Base-by-base conservation (phyloP, 1,140 invertebrate genomes). In the Vollenhovia emeryi region DNA sequence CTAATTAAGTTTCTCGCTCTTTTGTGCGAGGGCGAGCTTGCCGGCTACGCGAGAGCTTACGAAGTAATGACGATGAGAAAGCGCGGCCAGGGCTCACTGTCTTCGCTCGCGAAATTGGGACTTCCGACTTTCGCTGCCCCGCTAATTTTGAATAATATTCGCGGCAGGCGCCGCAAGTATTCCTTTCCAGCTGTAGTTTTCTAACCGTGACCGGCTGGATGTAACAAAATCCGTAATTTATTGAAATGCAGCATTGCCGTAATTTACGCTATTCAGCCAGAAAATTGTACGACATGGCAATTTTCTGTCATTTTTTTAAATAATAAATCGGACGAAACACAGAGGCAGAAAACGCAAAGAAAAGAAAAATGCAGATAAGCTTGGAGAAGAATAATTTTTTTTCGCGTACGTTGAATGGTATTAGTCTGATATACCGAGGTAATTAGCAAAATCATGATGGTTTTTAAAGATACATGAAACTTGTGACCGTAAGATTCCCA, bases 1-100 rank as follows among this genome's bases (percentile, higher is more conserved):
- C 87, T 92, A 94, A 94, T 94, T 94, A 94, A 93, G 75, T 52
- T 79, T 68, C 75, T 82, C 91, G 88, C 90, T 90, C 93, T 92
- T 93, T 93, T 93, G 92, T 93, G 62, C 64, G 87, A 87, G 87
- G 82, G 87, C 62, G 43, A 43, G 64, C 64, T 91, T 89, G 87
- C 87, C 82, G 87, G 85, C 79, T 86, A 73, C 33, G 78, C 78
- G 84, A 87, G 87, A 87, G 85, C 84, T 48, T 85, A 69, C 76
- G 43, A 69, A 82, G 55, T 83, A 69, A 86, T 80, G 84, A 52
- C 76, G 84, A 84, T 75, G 85, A 86, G 85, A 86, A 86, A 86
- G 68, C 85, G 73, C 27, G 69, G 60, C 6, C 85, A 57, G 59
- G 80, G 52, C 60, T 73, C 43, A 55, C 84, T 73, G 60, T 89